Conservation (phyloP, 2,797 vertebrate genomes). For the Oophaga sylvatica region DNA sequence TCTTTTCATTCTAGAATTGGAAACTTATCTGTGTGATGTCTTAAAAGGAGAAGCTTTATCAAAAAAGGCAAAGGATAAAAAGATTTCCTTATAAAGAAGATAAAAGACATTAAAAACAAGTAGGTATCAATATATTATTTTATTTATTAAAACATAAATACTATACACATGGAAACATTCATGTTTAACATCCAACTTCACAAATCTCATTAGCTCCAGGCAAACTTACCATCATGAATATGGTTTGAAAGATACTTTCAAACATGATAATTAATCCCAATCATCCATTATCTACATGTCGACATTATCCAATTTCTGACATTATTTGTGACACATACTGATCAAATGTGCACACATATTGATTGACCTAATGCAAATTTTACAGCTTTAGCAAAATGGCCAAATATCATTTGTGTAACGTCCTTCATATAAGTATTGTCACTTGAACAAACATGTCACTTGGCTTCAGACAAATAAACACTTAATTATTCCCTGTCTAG, state of each 20-base stretch:
- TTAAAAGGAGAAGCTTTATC: slow-evolving; percentile 90
- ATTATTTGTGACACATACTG: slow-evolving; percentile 51
- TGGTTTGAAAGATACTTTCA: slow-evolving; percentile 12
- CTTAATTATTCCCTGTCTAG: not conserved
- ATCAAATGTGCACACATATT: slow-evolving; percentile 45
- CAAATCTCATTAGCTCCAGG: not conserved
- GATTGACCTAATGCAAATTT: slow-evolving; percentile 54
- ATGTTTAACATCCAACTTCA: not conserved
- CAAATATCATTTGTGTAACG: slow-evolving; percentile 54
- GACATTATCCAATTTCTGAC: slow-evolving; percentile 51
- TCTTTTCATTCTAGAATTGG: slow-evolving; percentile 82
- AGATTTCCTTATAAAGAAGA: slow-evolving; percentile 85
- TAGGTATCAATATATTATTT: slow-evolving; percentile 67
- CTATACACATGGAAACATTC: not conserved
- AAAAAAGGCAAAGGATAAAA: slow-evolving; percentile 90
- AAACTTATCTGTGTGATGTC: slow-evolving; percentile 82
- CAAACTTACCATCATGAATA: not conserved
- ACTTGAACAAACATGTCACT: slow-evolving; percentile 50
- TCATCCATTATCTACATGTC: slow-evolving; percentile 54
- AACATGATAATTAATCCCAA: slow-evolving; percentile 49
- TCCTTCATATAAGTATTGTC: slow-evolving; percentile 28
- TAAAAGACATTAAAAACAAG: slow-evolving; percentile 87
- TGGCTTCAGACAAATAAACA: slow-evolving; percentile 2
- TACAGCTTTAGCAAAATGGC: slow-evolving; percentile 43
- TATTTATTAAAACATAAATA: not conserved